phyloP scores from a whole-genome alignment of 2,888 invertebrate genomes.

The Pyrocoelia pectoralis region DNA sequence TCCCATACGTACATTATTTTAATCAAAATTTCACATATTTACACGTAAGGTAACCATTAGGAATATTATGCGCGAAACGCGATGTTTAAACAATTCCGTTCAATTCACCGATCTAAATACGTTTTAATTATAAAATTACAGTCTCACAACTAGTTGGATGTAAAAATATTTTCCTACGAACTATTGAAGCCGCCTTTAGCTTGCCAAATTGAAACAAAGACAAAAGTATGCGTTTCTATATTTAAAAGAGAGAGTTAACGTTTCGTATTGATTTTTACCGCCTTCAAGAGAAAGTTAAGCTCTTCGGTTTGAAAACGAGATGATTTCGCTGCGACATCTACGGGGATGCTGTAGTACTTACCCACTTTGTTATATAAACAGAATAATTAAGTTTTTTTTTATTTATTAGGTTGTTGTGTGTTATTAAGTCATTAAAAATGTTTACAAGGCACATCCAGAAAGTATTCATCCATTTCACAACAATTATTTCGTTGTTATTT shows the following conservation, averaged over 20 bases:
- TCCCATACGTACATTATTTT: background rate
- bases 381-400: too few species aligned
- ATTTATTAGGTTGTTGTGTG: too few species aligned
- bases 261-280: slow-evolving; percentile 56
- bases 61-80: too few species aligned
- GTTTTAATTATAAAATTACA: slow-evolving; percentile 56
- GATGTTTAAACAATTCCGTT: slow-evolving; percentile 14
- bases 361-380: too few species aligned
- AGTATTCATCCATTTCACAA: too few species aligned
- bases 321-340: slow-evolving; percentile 48
- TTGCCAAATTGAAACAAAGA: slow-evolving; percentile 51
- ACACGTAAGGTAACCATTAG: background rate
- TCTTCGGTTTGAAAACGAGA: slow-evolving; percentile 45
- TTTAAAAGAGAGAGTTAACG: slow-evolving; percentile 46
- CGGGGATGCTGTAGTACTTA: slow-evolving; percentile 55
- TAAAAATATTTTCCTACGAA: slow-evolving; percentile 59
- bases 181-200: slow-evolving; percentile 52
- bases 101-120: slow-evolving; percentile 29
- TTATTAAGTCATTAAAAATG: too few species aligned
- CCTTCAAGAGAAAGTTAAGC: slow-evolving; percentile 49
- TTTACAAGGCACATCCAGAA: too few species aligned
- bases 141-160: slow-evolving; percentile 49
- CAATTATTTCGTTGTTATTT: too few species aligned
- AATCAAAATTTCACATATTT: background rate
- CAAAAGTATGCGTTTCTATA: slow-evolving; percentile 38